Evolutionary conservation across 2,113 vertebrate species (phyloP).

Genomic region (Oncorhynchus nerka): DNA sequence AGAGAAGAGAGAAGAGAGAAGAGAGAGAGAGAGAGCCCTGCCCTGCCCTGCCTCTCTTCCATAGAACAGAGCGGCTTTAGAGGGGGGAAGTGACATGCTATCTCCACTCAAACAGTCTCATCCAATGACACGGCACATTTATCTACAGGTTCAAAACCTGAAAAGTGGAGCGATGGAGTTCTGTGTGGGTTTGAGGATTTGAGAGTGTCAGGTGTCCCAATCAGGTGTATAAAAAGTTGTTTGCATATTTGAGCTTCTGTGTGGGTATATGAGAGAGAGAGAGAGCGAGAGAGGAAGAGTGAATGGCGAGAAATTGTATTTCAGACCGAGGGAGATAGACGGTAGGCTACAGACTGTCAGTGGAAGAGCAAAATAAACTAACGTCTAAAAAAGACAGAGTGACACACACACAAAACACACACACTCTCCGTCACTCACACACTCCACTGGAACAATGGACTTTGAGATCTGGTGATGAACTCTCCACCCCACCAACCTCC

Average conservation of each 20-base stretch:
- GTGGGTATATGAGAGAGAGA: neutral
- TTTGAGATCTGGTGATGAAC: conserved; percentile 5
- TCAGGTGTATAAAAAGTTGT: neutral
- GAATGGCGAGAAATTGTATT: neutral
- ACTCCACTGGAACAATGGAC: conserved; percentile 45
- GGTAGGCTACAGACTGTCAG: neutral
- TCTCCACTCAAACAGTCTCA: conserved; percentile 41
- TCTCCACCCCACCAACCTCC: neutral
- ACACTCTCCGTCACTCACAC: neutral
- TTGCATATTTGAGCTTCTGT: neutral
- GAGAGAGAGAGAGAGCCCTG: no score
- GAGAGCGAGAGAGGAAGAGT: neutral
- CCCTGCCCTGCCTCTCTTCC: conserved; percentile 24
- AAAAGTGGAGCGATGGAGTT: neutral
- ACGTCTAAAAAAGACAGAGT: conserved; percentile 43
- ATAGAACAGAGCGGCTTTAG: neutral
- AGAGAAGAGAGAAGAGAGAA: no score
- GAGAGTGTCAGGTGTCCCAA: neutral
- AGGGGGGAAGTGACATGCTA: conserved; percentile 26
- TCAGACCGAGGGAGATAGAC: neutral
- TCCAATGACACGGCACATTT: conserved; percentile 55
- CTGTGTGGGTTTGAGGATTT: neutral
- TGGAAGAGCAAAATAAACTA: neutral
- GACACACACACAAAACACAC: conserved; percentile 12
- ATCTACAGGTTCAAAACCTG: conserved; percentile 20